Conservation (phyloP, 1,140 invertebrate species). For the Ctenoplectra terminalis region DNA sequence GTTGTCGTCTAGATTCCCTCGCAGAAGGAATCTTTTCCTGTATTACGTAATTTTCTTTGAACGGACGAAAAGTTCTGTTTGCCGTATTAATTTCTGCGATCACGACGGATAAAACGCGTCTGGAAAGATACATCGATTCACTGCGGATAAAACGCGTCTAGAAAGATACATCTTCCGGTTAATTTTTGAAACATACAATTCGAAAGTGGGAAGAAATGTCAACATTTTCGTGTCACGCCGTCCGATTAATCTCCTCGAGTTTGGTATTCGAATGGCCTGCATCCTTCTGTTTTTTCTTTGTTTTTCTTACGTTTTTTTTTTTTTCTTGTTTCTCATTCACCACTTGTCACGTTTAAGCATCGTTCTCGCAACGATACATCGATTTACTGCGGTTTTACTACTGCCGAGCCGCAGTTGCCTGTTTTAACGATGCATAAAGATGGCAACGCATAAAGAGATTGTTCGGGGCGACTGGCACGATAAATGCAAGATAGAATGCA, state of each 20-base stretch:
- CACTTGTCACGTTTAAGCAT: neutral
- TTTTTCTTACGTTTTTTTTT: neutral
- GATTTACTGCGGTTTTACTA: constrained; percentile 60
- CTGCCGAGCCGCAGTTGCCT: constrained; percentile 12
- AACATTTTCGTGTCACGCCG: neutral
- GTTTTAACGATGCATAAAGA: constrained; percentile 57
- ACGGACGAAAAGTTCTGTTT: constrained; percentile 23
- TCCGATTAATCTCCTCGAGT: neutral
- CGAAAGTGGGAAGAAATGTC: neutral
- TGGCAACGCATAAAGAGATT: constrained; percentile 28
- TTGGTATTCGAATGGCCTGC: constrained; percentile 12
- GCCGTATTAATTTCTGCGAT: neutral
- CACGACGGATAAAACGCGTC: neutral
- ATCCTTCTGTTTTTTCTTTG: no score
- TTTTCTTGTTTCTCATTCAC: neutral
- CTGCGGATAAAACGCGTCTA: neutral
- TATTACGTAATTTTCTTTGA: constrained; percentile 21
- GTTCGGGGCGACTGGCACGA: neutral
- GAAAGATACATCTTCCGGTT: neutral
- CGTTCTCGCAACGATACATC: constrained; percentile 51
- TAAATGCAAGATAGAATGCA: constrained; percentile 46
- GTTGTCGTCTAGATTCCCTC: constrained; percentile 26
- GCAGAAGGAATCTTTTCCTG: constrained; percentile 29
- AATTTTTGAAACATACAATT: neutral
- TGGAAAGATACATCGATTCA: neutral